Conservation (phyloP, 2,113 vertebrate genomes). For the Leiothrix lutea region DNA sequence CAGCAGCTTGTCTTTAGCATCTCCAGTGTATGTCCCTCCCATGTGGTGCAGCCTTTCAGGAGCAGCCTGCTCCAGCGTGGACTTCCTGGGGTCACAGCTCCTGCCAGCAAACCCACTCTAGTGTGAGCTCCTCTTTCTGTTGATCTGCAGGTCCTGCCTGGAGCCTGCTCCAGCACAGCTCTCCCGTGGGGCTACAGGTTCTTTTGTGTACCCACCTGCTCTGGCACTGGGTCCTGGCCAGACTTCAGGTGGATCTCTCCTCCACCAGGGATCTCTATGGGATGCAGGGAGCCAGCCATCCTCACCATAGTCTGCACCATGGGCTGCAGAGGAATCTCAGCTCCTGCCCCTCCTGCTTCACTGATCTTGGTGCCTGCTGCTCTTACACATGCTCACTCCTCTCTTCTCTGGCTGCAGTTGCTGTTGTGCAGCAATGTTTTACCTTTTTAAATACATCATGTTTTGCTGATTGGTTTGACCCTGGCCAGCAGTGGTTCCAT, state of each 20-base stretch:
- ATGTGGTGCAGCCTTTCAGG: neutral
- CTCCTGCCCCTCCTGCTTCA: neutral
- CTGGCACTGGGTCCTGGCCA: neutral
- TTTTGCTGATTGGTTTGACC: neutral
- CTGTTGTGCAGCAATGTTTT: neutral
- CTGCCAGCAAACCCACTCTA: neutral
- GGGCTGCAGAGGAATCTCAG: neutral
- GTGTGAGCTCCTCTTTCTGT: neutral
- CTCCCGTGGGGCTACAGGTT: too few species aligned
- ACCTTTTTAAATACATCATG: neutral
- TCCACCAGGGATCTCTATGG: neutral
- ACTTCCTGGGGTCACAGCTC: neutral
- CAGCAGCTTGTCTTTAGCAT: neutral
- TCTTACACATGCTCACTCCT: neutral
- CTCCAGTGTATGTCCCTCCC: neutral
- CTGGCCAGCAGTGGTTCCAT: neutral
- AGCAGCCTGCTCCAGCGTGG: rapidly evolving
- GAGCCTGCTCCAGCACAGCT: neutral
- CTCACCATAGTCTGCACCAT: neutral
- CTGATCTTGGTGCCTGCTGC: neutral
- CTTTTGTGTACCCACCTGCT: neutral
- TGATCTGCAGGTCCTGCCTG: neutral
- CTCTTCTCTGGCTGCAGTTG: neutral
- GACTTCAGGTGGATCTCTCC: neutral
- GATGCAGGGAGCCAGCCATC: rapidly evolving